These are phyloP conservation scores for Pagrus major DNA, from an alignment of 2,113 vertebrate species.

Conservation along the genomic window DNA sequence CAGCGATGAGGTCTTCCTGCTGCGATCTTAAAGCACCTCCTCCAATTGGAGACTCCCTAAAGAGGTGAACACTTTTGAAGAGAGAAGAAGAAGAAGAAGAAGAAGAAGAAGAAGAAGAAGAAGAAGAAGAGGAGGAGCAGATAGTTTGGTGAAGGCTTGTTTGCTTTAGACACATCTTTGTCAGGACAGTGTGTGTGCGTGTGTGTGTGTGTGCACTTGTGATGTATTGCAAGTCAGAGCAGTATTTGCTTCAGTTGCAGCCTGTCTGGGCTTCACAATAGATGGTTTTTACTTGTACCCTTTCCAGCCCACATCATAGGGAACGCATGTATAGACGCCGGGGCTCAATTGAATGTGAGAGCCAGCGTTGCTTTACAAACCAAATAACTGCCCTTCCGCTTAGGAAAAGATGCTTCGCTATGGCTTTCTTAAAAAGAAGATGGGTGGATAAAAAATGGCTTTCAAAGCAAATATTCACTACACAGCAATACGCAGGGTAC, in stretches of 20 bases:
- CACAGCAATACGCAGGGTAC: not conserved
- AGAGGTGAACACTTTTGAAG: conserved; percentile 39
- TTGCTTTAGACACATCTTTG: conserved; percentile 37
- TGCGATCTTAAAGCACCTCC: conserved; percentile 32
- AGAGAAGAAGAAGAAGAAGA: conserved; percentile 20
- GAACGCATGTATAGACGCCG: conserved; percentile 19
- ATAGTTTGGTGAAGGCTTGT: conserved; percentile 26
- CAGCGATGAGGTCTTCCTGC: not conserved
- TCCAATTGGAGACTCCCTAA: conserved; percentile 37
- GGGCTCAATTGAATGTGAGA: conserved; percentile 63
- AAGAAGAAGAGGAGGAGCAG: conserved; percentile 38
- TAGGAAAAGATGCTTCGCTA: conserved; percentile 59
- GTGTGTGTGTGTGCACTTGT: conserved; percentile 7
- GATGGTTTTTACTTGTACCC: conserved; percentile 58
- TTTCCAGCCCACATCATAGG: conserved; percentile 53
- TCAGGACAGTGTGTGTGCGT: conserved; percentile 15
- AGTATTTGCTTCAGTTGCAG: conserved; percentile 71
- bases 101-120: conserved; percentile 25
- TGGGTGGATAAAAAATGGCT: conserved; percentile 47
- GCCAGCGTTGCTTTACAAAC: conserved; percentile 63
- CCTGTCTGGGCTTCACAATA: conserved; percentile 67
- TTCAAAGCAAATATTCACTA: conserved; percentile 64
- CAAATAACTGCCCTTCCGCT: conserved; percentile 58
- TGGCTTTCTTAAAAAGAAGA: conserved; percentile 39
- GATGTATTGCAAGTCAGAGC: conserved; percentile 56